Conservation (phyloP, 2,797 vertebrate species). For the Tokudaia muenninki region DNA sequence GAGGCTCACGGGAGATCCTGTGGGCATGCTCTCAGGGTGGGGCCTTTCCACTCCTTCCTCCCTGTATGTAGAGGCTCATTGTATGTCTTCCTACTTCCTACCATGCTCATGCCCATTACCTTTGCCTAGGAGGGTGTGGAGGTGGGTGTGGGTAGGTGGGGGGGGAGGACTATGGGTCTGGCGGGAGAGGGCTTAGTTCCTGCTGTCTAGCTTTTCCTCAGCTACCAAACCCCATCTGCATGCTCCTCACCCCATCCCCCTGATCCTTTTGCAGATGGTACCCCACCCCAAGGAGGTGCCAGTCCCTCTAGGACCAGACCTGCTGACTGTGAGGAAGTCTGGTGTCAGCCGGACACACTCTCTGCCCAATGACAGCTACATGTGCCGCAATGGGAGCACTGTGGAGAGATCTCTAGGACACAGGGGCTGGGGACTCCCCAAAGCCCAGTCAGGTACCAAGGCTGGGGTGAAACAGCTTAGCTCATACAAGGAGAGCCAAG, state of each 20-base stretch:
- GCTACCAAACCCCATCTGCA: fast-evolving
- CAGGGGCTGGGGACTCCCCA: slow-evolving; percentile 83
- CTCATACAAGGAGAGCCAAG: not conserved
- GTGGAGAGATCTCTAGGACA: slow-evolving; percentile 79
- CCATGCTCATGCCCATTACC: slow-evolving; percentile 82
- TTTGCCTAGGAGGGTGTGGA: slow-evolving; percentile 48
- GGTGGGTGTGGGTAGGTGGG: not conserved
- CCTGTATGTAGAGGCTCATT: not conserved
- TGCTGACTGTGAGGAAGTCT: slow-evolving; percentile 94
- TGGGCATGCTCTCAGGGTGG: not conserved
- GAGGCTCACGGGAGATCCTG: slow-evolving; percentile 52
- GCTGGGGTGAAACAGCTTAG: not conserved
- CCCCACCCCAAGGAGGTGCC: slow-evolving; percentile 67
- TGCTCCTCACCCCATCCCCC: slow-evolving; percentile 30
- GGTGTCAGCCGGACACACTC: slow-evolving; percentile 97
- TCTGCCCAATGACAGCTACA: slow-evolving; percentile 98
- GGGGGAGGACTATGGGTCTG: not conserved
- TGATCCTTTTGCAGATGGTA: slow-evolving; percentile 83
- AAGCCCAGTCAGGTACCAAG: slow-evolving; percentile 91
- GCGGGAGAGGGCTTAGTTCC: not conserved
- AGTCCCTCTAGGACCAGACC: slow-evolving; percentile 84
- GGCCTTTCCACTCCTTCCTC: slow-evolving; percentile 34
- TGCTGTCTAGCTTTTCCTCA: slow-evolving; percentile 32
- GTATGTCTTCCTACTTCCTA: slow-evolving; percentile 41
- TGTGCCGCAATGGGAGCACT: slow-evolving; percentile 90